These are phyloP conservation scores for Lethocerus indicus DNA, from an alignment of 1,140 invertebrate species.

Conservation along the genomic window DNA sequence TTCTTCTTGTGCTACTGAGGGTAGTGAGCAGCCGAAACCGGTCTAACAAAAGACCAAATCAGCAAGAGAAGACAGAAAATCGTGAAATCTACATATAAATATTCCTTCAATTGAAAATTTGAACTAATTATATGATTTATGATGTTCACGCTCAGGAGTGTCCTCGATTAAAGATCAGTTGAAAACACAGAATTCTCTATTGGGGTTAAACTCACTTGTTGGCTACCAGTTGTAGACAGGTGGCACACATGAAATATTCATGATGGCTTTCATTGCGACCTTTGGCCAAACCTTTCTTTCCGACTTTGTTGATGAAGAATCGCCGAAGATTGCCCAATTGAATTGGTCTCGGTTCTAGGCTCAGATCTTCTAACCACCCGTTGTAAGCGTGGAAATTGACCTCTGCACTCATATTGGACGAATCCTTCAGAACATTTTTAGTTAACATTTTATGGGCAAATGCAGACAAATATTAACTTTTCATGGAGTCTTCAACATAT, in stretches of 20 bases:
- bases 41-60: too few species aligned
- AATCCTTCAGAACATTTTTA: neutral
- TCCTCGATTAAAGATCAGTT: too few species aligned
- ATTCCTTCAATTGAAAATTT: too few species aligned
- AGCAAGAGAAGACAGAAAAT: too few species aligned
- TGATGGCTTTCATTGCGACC: neutral
- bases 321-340: slow-evolving; percentile 5
- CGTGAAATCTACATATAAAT: too few species aligned
- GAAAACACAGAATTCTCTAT: too few species aligned
- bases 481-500: neutral
- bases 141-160: too few species aligned
- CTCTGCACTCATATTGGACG: neutral
- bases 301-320: slow-evolving; percentile 4
- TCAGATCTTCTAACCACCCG: slow-evolving; percentile 7
- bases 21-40: too few species aligned
- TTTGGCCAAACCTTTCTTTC: neutral
- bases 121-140: too few species aligned
- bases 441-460: neutral
- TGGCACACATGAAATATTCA: slow-evolving; percentile 5
- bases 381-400: slow-evolving; percentile 7
- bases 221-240: neutral
- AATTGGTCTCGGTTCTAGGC: too few species aligned
- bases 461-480: neutral
- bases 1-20: too few species aligned
- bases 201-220: slow-evolving; percentile 6